Percentiles rank a stretch among this genome's conserved stretches.
These are phyloP conservation scores for Cosmorhoe ocellata DNA, from an alignment of 2,888 invertebrate species.

Conservation along the genomic window DNA sequence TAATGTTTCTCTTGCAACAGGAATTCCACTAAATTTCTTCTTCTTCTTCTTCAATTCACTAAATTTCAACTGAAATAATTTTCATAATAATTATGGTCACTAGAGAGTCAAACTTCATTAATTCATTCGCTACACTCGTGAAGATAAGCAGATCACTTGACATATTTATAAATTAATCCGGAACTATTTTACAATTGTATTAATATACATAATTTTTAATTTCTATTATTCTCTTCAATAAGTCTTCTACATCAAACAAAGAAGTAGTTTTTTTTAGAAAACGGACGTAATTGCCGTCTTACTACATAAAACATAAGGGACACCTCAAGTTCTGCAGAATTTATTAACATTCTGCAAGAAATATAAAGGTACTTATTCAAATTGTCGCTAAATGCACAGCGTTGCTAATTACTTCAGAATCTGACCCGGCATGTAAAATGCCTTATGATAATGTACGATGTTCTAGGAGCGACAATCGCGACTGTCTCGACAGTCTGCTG, in stretches of 20 bases:
- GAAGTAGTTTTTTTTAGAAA: no score
- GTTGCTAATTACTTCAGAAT: slow-evolving; percentile 26
- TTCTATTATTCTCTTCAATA: no score
- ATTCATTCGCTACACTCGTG: no score
- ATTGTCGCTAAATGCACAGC: slow-evolving; percentile 20
- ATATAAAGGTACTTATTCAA: slow-evolving; percentile 28
- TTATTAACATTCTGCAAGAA: slow-evolving; percentile 26
- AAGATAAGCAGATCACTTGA: no score
- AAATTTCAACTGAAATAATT: slow-evolving; percentile 4
- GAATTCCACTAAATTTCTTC: slow-evolving; percentile 9
- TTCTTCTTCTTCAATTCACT: no score
- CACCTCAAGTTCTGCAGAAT: neutral
- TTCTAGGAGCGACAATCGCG: slow-evolving; percentile 8
- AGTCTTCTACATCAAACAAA: no score
- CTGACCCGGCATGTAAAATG: slow-evolving; percentile 16
- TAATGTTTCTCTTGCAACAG: slow-evolving; percentile 3
- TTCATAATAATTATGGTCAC: neutral
- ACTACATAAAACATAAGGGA: no score
- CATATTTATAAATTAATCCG: no score
- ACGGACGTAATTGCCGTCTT: no score
- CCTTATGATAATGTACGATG: slow-evolving; percentile 24
- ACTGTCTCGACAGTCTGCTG: slow-evolving; percentile 33
- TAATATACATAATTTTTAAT: no score
- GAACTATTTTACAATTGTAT: no score
- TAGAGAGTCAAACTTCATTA: no score